Evolutionary conservation across 2,113 vertebrate species (phyloP), one percentile per base, ranked within the genome.

Genomic region (Mus pahari): DNA sequence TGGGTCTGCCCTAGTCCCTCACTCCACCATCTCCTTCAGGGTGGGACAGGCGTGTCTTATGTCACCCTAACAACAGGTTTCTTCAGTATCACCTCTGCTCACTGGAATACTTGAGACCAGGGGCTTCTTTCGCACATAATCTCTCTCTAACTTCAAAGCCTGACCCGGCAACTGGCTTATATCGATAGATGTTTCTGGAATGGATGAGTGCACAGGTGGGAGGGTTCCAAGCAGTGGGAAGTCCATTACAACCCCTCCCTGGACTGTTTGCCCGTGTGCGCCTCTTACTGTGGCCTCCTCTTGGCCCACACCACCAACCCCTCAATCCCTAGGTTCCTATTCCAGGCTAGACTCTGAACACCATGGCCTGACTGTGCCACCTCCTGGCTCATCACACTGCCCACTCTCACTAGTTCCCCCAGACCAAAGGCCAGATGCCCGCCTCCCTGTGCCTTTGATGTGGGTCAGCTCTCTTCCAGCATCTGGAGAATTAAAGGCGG

Each of bases 1-100:
- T 5, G 17, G 0, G 22, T 13, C 42, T 82, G 5, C 53, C 71
- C 22, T 66, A 31, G 58, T 8, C 20, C n/a, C 39, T 42, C 31
- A 12, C 60, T 31, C 48, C 2, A 0, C 10, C 1, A 1, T 42
- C 3, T 31, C 74, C 1, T n/a, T 45, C 1, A 7, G 70, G 3
- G 6, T 39, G 4, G 64, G 83, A 9, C 22, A 0, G 0, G 68
- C 0, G 20, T 8, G 28, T 28, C 62, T 1, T 28, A 0, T 1
- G 0, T 60, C 17, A 12, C 53, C 66, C 36, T 33, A 86, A 86
- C 28, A 48, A 66, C 39, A 19, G 3, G 4, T n/a, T 92, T 68
- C 86, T 82, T 39, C 28, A 20, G 0, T 0, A 20, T 3, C 10
- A 42, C 12, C 39, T 66, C 79, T 62, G 19, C 45, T 33, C 11